phyloP scores from a whole-genome alignment of 2,113 vertebrate species.

The Gallinago undulata region DNA sequence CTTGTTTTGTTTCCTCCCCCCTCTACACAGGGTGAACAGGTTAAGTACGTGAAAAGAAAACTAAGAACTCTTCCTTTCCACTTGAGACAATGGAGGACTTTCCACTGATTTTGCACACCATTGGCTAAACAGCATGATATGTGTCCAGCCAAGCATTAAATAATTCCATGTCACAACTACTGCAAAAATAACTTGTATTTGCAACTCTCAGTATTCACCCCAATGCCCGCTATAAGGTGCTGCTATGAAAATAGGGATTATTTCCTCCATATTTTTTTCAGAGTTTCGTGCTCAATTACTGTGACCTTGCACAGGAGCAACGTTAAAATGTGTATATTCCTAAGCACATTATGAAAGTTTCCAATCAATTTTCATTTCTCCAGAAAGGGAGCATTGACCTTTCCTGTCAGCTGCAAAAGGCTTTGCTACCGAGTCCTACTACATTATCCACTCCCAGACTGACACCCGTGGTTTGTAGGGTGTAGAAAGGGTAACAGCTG shows the following conservation, averaged over 20 bases:
- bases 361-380: neutral
- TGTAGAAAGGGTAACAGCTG: conserved; percentile 48
- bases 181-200: neutral
- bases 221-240: neutral
- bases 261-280: neutral
- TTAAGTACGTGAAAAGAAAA: neutral
- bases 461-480: neutral
- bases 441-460: neutral
- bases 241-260: neutral
- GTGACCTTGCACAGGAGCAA: neutral
- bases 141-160: neutral
- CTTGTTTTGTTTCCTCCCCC: neutral
- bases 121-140: neutral
- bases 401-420: neutral
- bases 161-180: neutral
- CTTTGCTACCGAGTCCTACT: neutral
- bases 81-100: neutral
- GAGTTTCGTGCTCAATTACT: neutral
- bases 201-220: neutral
- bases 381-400: neutral
- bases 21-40: neutral
- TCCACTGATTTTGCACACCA: neutral
- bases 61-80: neutral
- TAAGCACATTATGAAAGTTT: neutral
- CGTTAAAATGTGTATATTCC: neutral